A percentile compares a stretch with the other conserved stretches of the same genome.
Evolutionary conservation across 2,888 invertebrate species (phyloP).

Genomic region (Parapristionchus giblindavisi): DNA sequence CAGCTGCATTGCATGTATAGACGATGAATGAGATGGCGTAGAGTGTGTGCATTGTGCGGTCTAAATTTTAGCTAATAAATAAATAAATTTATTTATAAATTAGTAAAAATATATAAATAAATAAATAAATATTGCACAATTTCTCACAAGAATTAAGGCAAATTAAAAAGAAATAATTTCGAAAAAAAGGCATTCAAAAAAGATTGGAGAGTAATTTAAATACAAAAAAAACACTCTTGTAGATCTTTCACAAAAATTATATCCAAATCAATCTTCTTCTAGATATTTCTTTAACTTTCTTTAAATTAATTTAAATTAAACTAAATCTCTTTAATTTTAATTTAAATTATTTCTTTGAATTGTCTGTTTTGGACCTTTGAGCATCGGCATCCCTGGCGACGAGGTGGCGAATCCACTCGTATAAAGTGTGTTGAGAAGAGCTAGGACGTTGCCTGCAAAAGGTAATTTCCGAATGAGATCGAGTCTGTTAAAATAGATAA

Average conservation of each 20-base stretch:
- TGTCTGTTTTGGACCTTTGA: slow-evolving; percentile 45
- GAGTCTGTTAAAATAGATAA: not conserved
- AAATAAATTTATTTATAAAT: not conserved
- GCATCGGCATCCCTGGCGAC: slow-evolving; percentile 59
- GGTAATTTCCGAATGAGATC: not conserved
- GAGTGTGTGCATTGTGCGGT: slow-evolving; percentile 66
- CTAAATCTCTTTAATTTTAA: too few relatives aligned
- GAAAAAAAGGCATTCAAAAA: too few relatives aligned
- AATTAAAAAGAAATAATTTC: not conserved
- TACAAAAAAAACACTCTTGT: too few relatives aligned
- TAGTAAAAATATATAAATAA: not conserved
- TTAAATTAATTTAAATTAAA: too few relatives aligned
- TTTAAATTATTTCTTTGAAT: not conserved
- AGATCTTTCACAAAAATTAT: too few relatives aligned
- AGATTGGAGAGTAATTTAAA: not conserved
- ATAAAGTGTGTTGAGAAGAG: slow-evolving; percentile 65
- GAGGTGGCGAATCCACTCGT: slow-evolving; percentile 66
- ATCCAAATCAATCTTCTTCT: too few relatives aligned
- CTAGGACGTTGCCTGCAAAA: slow-evolving; percentile 57
- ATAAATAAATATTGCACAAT: not conserved
- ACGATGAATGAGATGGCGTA: slow-evolving; percentile 68
- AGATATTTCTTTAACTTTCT: too few relatives aligned
- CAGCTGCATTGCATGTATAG: slow-evolving; percentile 59
- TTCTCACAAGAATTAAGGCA: not conserved
- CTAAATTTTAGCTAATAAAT: slow-evolving; percentile 40